A percentile compares a stretch with the other conserved stretches of the same genome.
These are phyloP conservation scores for Invenusta paracnida DNA, from an alignment of 2,888 invertebrate genomes.

Conservation along the genomic window DNA sequence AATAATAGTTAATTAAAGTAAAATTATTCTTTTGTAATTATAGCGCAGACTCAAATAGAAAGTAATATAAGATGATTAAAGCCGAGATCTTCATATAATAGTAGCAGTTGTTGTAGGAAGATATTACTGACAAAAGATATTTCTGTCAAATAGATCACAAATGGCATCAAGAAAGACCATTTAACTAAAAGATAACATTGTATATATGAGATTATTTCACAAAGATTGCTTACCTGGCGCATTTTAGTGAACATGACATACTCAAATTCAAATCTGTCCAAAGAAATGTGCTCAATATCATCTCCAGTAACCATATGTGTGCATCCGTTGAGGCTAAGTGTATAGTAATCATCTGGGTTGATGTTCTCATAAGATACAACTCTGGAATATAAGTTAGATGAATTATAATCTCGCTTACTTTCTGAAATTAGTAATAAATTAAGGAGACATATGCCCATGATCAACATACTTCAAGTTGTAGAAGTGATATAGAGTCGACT, in stretches of 20 bases:
- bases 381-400: constrained; percentile 63
- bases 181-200: too few relatives aligned
- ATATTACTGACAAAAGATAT: too few relatives aligned
- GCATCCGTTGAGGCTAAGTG: constrained; percentile 76
- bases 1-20: too few relatives aligned
- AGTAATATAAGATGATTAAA: not conserved
- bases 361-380: constrained; percentile 71
- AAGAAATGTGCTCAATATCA: constrained; percentile 74
- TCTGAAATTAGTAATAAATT: too few relatives aligned
- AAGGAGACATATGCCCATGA: too few relatives aligned
- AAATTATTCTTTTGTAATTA: too few relatives aligned
- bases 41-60: not conserved
- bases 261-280: constrained; percentile 76
- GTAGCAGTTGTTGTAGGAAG: too few relatives aligned
- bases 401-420: too few relatives aligned
- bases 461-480: constrained; percentile 59
- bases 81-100: too few relatives aligned
- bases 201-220: too few relatives aligned
- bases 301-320: constrained; percentile 66
- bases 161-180: too few relatives aligned
- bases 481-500: constrained; percentile 60
- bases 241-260: constrained; percentile 62
- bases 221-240: constrained; percentile 34
- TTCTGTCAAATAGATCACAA: too few relatives aligned
- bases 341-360: constrained; percentile 71